A percentile compares a stretch with the other conserved stretches of the same genome.
Evolutionary conservation across 2,113 vertebrate species (phyloP).

Genomic region (Poeciliopsis occidentalis): DNA sequence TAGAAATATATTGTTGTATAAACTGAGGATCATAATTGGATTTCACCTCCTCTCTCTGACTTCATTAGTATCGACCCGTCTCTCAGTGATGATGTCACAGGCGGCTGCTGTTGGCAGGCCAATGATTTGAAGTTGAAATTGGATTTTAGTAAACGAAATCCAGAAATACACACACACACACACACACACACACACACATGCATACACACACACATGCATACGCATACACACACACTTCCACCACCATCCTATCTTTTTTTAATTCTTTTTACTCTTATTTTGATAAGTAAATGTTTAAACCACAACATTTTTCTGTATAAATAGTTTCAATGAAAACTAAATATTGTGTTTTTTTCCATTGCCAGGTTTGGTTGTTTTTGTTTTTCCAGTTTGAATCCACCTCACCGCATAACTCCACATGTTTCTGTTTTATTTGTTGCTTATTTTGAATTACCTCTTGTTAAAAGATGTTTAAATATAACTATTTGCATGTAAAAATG

Average conservation of each 20-base stretch:
- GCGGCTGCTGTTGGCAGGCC: slow-evolving; percentile 47
- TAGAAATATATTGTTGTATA: slow-evolving; percentile 80
- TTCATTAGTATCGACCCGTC: slow-evolving; percentile 82
- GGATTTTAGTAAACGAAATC: slow-evolving; percentile 37
- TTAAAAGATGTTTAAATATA: too few relatives aligned
- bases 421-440: too few relatives aligned
- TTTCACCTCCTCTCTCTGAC: slow-evolving; percentile 68
- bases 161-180: neutral
- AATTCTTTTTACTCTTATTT: neutral
- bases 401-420: too few relatives aligned
- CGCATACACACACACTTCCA: neutral
- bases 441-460: too few relatives aligned
- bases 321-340: neutral
- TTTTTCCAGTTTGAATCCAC: too few relatives aligned
- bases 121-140: slow-evolving; percentile 49
- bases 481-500: too few relatives aligned
- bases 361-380: neutral
- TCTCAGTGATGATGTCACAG: slow-evolving; percentile 69
- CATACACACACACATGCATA: neutral
- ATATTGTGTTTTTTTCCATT: neutral
- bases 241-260: neutral
- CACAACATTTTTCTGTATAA: neutral
- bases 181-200: neutral
- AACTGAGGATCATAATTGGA: slow-evolving; percentile 70
- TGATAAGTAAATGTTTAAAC: neutral